Base-by-base conservation (phyloP, 2,113 vertebrate species). In the Tragelaphus buxtoni region DNA sequence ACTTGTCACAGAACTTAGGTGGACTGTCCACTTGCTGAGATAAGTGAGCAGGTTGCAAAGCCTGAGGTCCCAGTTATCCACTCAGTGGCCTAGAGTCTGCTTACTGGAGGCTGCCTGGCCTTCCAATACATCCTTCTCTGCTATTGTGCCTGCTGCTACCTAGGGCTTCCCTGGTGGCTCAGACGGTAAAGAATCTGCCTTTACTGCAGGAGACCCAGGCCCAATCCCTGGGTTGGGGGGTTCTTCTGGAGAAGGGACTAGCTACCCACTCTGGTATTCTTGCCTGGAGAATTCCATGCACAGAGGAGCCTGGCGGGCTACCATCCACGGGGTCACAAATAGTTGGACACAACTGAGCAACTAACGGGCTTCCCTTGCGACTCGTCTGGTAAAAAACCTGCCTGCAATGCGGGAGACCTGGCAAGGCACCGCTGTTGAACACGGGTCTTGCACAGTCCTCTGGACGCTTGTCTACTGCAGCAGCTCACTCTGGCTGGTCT, bases 381-480 rank as follows among this genome's bases (percentile, higher is more conserved):
- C n/a, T 39, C 20, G 0, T 12, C 20, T 6, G 9, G 20, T 24
- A 22, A 39, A 72, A 18, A 72, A 6, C 5, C 65, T 22, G 65
- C 65, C 65, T 12, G 65, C 65, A 3, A 6, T 39, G 20, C 18
- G 0, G 35, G 35, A 39, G 65, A 7, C 20, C 35, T 12, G 65
- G 35, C 65, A 11, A 12, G 65, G 18, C n/a, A 3, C 18, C 5
- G 9, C 65, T 86, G 55, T 45, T 53, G 82, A 82, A 77, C 12
- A 77, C n/a, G 0, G 26, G 30, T 24, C 60, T 49, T 42, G 20
- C 79, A 35, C n/a, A n/a, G 61, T 20, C 60, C 83, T 85, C 6
- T 45, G 90, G 2, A n/a, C 7, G 0, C 1, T 5, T 5, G 2
- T 10, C 20, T 1, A 4, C 9, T 20, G 2, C 2, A 56, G n/a